phyloP scores from a whole-genome alignment of 2,113 vertebrate species.

The Psilopogon haemacephalus region DNA sequence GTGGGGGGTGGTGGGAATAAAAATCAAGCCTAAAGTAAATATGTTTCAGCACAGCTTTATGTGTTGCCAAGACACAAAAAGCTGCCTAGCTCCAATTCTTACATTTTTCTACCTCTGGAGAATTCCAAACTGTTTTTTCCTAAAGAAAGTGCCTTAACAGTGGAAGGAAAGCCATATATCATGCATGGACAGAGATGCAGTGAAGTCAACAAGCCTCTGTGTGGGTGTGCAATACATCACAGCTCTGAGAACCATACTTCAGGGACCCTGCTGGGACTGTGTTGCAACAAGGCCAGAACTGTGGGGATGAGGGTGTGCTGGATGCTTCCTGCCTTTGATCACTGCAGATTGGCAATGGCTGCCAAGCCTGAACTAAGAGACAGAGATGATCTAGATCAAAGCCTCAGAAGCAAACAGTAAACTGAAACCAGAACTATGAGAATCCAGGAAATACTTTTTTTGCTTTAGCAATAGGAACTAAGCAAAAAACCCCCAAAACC shows the following conservation, averaged over 20 bases:
- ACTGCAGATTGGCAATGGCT: neutral
- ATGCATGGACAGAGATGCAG: neutral
- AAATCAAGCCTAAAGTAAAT: neutral
- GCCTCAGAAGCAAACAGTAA: neutral
- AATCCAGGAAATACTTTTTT: neutral
- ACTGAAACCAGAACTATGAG: neutral
- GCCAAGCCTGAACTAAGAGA: conserved; percentile 41
- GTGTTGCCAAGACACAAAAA: neutral
- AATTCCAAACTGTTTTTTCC: neutral
- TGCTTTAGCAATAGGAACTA: neutral
- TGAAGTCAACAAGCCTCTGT: neutral
- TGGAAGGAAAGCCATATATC: neutral
- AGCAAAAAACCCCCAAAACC: neutral
- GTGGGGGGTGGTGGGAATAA: neutral
- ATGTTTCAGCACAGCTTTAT: neutral
- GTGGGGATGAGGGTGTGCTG: conserved; percentile 7
- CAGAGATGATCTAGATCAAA: neutral
- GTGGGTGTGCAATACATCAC: neutral
- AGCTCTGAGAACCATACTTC: neutral
- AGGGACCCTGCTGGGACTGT: neutral
- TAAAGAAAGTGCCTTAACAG: neutral
- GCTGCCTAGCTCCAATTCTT: neutral
- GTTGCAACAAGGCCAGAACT: neutral
- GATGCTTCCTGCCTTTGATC: conserved; percentile 52
- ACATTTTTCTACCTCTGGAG: neutral